Evolutionary conservation across 2,888 invertebrate genomes (phyloP), one percentile per base, ranked within the genome.

Genomic region (Drosophila anomelani): DNA sequence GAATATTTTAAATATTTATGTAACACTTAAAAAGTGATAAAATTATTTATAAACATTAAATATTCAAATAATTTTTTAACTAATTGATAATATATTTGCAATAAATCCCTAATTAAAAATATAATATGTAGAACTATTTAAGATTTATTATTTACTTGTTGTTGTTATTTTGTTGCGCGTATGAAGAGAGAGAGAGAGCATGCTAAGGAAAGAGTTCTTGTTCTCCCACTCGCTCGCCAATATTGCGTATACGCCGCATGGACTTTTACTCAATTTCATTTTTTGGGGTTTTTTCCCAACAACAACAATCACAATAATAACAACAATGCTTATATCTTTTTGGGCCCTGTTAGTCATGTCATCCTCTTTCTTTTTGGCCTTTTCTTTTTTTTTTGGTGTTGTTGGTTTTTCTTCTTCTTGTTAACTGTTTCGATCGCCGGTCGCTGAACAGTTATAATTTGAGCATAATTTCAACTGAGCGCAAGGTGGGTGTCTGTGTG

Each of bases 381-480:
- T 60, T 54, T 69, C 51, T 54, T 51, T 56, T 44, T 13, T 13
- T 20, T 39, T 20, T 43, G 20, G 20, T 44, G 47, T 36, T 32
- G 20, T 26, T 34, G 10, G 41, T 39, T 23, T 15, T 26, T 43
- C 32, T 36, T 75, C 55, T 54, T 38, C 17, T 13, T 36, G 51
- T 36, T 81, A 83, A 84, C 86, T 84, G 80, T 78, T 81, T 55
- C 75, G 86, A 86, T 83, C 85, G 76, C 83, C 83, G 84, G 83
- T 53, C 36, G 51, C 86, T 78, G 68, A 78, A 86, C 85, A 86
- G 84, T 86, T 86, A 83, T 78, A 84, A 81, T 81, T 78, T 81
- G 86, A 83, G 79, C 77, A 83, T 79, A 68, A 76, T 81, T 77
- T 59, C 54, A 43, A 55, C 29, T 32, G 64, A 69, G 76, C 58